phyloP scores from a whole-genome alignment of 2,797 vertebrate species.

The Cetoscarus ocellatus region DNA sequence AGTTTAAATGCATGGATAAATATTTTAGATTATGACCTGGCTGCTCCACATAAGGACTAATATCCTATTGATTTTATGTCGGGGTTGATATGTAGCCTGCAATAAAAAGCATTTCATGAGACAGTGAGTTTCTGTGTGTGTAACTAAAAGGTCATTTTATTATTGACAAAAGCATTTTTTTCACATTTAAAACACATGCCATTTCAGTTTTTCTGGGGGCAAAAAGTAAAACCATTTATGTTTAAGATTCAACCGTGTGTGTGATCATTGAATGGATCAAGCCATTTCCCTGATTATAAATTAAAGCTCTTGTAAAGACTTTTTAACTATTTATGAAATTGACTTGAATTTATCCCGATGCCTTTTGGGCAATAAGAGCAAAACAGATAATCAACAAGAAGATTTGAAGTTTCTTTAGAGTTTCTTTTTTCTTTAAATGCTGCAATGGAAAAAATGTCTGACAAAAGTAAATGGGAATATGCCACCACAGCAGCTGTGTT shows the following conservation, averaged over 20 bases:
- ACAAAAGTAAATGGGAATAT: too few relatives aligned
- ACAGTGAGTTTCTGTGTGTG: conserved; percentile 21
- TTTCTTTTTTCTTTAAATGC: too few relatives aligned
- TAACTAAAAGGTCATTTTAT: conserved; percentile 16
- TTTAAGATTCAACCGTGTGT: not conserved
- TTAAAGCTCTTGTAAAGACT: too few relatives aligned
- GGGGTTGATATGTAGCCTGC: conserved; percentile 32
- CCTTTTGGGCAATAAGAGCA: too few relatives aligned
- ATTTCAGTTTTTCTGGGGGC: not conserved
- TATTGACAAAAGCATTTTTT: not conserved
- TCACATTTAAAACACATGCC: conserved; percentile 19
- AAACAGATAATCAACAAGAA: too few relatives aligned
- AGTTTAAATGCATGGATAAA: conserved; percentile 40
- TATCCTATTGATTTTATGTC: conserved; percentile 52
- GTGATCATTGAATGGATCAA: conserved; percentile 1
- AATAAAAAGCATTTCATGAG: conserved; percentile 47
- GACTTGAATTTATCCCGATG: too few relatives aligned
- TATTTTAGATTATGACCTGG: conserved; percentile 42
- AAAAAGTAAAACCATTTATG: not conserved
- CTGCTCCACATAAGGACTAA: conserved; percentile 42
- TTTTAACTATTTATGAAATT: too few relatives aligned
- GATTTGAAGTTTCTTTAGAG: too few relatives aligned
- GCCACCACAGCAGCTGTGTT: too few relatives aligned
- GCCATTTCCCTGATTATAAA: too few relatives aligned
- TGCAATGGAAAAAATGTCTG: too few relatives aligned